Evolutionary conservation across 92 coral and sea anemone genomes (phyloP), one percentile per base, ranked within the genome.

Genomic region (Epizoanthus illoricatus): DNA sequence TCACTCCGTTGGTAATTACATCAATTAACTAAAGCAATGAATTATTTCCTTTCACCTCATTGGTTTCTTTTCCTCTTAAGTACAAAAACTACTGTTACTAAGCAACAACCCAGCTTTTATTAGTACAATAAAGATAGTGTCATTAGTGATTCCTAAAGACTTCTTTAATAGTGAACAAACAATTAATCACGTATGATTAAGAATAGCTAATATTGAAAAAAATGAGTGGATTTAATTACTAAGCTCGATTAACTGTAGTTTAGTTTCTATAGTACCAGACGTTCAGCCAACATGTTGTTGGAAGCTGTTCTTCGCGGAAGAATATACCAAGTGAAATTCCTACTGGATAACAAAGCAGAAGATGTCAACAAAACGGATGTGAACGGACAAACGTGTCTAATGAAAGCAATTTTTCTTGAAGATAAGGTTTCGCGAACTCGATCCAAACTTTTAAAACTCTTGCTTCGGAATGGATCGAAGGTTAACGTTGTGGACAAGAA

Each of bases 251-350:
- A 10, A 2, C 39, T 24, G 5, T 6, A 5, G 42, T 60, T 9
- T 56, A 1, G 36, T 16, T 67, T 43, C 45, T n/a, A 79, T 13
- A 58, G 56, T 65, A 17, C 59, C 23, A 64, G 54, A 20, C 52
- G 36, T 24, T 66, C 49, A 19, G 13, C 18, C n/a, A 86, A 23
- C 43, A 96, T 96, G 99, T 78, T 96, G 71, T 64, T 93, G 1
- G 94, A 94, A 21, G 98, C 99, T 0, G 90, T 89, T 23, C 78
- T 74, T 74, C 90, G 95, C 21, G 99, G 99, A 13, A 87, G 99
- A 75, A 49, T 96, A 20, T 93, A 90, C 84, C 95, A 91, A 80
- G 99, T 96, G 21, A 96, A 93, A 41, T 96, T 88, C 72, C 89
- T 96, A 28, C 97, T 96, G 65, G 94, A 96, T 21, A 85, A 92